phyloP scores from a whole-genome alignment of 2,888 invertebrate genomes.

The Tipula helvola region DNA sequence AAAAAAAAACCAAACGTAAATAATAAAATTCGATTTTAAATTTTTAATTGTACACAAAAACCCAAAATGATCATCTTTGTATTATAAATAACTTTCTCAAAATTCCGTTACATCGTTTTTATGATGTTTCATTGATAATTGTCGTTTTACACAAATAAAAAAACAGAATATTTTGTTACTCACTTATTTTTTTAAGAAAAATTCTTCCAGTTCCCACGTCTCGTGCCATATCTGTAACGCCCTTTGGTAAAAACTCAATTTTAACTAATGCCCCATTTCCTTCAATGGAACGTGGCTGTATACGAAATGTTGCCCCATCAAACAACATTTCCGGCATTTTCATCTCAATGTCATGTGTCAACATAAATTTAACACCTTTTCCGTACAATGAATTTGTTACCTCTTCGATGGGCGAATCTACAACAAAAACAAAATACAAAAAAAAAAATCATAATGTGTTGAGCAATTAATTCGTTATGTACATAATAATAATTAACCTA shows the following conservation, averaged over 20 bases:
- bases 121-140: not conserved
- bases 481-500: not conserved
- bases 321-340: slow-evolving; percentile 60
- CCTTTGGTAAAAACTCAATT: slow-evolving; percentile 51
- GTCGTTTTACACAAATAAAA: not conserved
- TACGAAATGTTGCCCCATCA: slow-evolving; percentile 56
- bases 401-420: slow-evolving; percentile 59
- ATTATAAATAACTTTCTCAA: not conserved
- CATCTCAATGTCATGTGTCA: slow-evolving; percentile 64
- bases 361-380: slow-evolving; percentile 58
- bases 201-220: slow-evolving; percentile 44
- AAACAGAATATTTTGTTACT: slow-evolving; percentile 26
- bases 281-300: slow-evolving; percentile 61
- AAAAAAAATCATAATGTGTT: not conserved
- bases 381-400: slow-evolving; percentile 58
- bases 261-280: slow-evolving; percentile 63
- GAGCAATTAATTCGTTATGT: not conserved
- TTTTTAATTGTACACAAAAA: not conserved
- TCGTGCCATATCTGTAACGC: slow-evolving; percentile 20
- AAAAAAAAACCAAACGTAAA: not conserved
- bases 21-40: not conserved
- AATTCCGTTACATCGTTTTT: not conserved
- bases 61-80: too few species aligned
- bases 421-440: slow-evolving; percentile 10
- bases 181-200: slow-evolving; percentile 58